Percentiles rank a stretch among this genome's conserved stretches.
Conservation (phyloP, 2,797 vertebrate species). For the Hapalemur alaotrensis region DNA sequence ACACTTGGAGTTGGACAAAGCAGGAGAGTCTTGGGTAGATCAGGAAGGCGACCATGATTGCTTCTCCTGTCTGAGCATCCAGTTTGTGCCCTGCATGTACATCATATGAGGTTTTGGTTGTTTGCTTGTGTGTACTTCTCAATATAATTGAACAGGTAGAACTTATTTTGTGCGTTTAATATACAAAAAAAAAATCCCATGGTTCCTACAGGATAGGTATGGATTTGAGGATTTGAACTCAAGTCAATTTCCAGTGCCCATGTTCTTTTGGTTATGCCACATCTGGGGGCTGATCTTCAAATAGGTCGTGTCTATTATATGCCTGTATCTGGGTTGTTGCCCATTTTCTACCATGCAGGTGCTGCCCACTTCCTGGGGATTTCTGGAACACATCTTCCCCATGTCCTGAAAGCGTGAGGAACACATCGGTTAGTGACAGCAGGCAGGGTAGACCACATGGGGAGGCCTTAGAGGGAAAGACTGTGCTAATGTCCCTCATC, state of each 20-base stretch:
- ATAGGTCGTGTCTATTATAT: not conserved
- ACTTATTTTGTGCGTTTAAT: not conserved
- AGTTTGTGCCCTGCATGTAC: not conserved
- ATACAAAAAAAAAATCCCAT: not conserved
- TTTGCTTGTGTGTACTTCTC: not conserved
- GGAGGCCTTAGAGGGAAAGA: not conserved
- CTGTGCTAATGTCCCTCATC: not conserved
- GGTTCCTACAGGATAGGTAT: not conserved
- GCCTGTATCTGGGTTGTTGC: not conserved
- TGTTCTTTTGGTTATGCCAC: not conserved
- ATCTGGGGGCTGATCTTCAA: not conserved
- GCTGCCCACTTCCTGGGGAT: not conserved
- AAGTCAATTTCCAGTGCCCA: not conserved
- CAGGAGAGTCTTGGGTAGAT: not conserved
- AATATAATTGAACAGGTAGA: not conserved
- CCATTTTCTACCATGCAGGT: not conserved
- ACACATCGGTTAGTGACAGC: not conserved
- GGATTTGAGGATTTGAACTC: not conserved
- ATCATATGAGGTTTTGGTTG: not conserved
- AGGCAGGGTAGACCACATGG: not conserved
- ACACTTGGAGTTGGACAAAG: not conserved
- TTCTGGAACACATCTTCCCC: not conserved
- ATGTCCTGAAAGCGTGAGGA: not conserved
- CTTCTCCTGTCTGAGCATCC: not conserved
- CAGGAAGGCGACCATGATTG: not conserved